Evolutionary conservation across 2,113 vertebrate genomes (phyloP).

Genomic region (Glareola pratincola): DNA sequence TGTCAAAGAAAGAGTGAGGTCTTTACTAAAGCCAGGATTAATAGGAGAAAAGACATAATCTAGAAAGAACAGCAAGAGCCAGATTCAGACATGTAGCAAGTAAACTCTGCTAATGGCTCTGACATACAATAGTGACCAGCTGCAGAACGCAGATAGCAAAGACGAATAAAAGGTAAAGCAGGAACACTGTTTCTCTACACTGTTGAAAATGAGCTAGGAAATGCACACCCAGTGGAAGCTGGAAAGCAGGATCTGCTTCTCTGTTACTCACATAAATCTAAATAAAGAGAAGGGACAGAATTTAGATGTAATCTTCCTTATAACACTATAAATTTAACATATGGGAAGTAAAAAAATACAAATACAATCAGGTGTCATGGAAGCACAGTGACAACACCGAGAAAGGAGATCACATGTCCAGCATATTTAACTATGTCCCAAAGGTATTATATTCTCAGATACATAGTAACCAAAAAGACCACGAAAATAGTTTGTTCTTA

Average conservation of each 20-base stretch:
- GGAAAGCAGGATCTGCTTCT: background rate
- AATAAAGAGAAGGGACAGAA: background rate
- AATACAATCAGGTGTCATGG: background rate
- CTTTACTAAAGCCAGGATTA: background rate
- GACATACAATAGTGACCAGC: background rate
- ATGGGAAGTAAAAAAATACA: background rate
- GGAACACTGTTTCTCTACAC: background rate
- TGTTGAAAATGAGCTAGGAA: background rate
- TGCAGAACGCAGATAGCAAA: slow-evolving; percentile 27
- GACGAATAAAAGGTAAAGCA: background rate
- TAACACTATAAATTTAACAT: background rate
- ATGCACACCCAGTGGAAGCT: background rate
- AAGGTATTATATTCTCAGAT: background rate
- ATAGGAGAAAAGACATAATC: background rate
- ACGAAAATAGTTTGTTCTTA: background rate
- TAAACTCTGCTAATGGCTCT: background rate
- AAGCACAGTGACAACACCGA: background rate
- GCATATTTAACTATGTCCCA: background rate
- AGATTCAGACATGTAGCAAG: background rate
- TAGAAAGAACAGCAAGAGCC: background rate
- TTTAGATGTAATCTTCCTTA: background rate
- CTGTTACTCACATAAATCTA: background rate
- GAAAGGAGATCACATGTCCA: background rate
- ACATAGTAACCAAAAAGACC: background rate
- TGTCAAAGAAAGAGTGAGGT: background rate